Evolutionary conservation across 2,888 invertebrate species (phyloP), one percentile per base, ranked within the genome.

Genomic region (Chaetogeoica ovagalla): DNA sequence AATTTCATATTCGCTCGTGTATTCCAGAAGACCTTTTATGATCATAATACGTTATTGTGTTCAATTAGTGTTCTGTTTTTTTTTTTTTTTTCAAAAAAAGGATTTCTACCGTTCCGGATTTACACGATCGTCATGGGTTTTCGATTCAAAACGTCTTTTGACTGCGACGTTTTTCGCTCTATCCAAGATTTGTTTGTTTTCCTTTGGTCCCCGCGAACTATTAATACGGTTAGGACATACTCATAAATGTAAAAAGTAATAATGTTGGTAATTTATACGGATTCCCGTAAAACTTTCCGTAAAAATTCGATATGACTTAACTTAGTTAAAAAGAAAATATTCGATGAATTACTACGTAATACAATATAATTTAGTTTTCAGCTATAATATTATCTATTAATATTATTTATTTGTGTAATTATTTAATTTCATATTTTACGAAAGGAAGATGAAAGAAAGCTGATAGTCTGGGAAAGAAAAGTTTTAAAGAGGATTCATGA

Each of bases 231-330:
- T 30, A 19, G 19, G 60, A 48, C 48, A 60, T 13, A 43, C 60
- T 60, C 48, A 60, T 72, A 62, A 72, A 72, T 72, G 3, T 48
- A 60, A 72, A 72, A 57, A 72, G 72, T 48, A 60, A 72, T 60
- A 60, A 60, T 48, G 72, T 72, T 72, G 30, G 72, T 72, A 72
- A 72, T 72, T 72, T 72, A 30, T 72, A 72, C 48, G 60, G 72
- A 72, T 72, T 60, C 39, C 5, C 48, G 48, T 39, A 72, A 72
- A 72, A 60, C 60, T 72, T 48, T 15, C 17, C 43, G 4, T 60
- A 70, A 59, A 72, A 30, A 30, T 30, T 30, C 4, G 30, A 30
- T 1, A 30, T 30, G 30, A 30, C 30, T 30, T 30, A 30, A 30
- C 30, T n/a, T 30, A 30, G 30, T 30, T 30, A 30, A 30, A 4